Percentiles rank a stretch among this genome's conserved stretches.
These are phyloP conservation scores for Clarias laeviceps DNA, from an alignment of 2,797 vertebrate genomes.

Conservation along the genomic window DNA sequence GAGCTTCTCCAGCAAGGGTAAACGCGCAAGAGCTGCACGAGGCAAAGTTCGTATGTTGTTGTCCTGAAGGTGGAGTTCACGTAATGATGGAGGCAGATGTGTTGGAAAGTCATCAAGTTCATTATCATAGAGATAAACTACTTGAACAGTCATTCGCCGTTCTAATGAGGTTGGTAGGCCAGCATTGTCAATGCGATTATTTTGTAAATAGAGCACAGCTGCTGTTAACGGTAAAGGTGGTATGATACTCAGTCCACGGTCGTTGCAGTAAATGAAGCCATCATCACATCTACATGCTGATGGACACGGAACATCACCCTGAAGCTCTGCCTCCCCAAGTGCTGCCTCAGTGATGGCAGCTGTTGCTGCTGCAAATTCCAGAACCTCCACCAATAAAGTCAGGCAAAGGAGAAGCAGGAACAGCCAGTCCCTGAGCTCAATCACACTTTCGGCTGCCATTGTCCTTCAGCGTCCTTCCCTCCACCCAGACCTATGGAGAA, in stretches of 20 bases:
- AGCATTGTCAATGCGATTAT: constrained; percentile 89
- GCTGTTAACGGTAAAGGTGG: constrained; percentile 86
- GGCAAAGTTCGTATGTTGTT: constrained; percentile 91
- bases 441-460: constrained; percentile 79
- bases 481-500: constrained; percentile 40
- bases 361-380: constrained; percentile 80
- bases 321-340: constrained; percentile 69
- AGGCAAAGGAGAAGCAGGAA: constrained; percentile 88
- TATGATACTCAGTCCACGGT: constrained; percentile 88
- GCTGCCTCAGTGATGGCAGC: constrained; percentile 77
- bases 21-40: constrained; percentile 81
- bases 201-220: constrained; percentile 96
- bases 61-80: constrained; percentile 95
- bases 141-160: constrained; percentile 78
- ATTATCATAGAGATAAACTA: constrained; percentile 93
- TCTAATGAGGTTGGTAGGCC: constrained; percentile 85
- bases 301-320: constrained; percentile 82
- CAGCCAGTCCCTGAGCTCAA: constrained; percentile 89
- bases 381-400: constrained; percentile 86
- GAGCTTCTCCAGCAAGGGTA: constrained; percentile 89
- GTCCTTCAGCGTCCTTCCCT: constrained; percentile 29
- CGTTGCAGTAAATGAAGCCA: constrained; percentile 94
- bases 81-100: constrained; percentile 85
- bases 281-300: constrained; percentile 90
- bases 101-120: constrained; percentile 88